Evolutionary conservation across 2,797 vertebrate genomes (phyloP), one percentile per base, ranked within the genome.

Genomic region (Kryptolebias ocellatus): DNA sequence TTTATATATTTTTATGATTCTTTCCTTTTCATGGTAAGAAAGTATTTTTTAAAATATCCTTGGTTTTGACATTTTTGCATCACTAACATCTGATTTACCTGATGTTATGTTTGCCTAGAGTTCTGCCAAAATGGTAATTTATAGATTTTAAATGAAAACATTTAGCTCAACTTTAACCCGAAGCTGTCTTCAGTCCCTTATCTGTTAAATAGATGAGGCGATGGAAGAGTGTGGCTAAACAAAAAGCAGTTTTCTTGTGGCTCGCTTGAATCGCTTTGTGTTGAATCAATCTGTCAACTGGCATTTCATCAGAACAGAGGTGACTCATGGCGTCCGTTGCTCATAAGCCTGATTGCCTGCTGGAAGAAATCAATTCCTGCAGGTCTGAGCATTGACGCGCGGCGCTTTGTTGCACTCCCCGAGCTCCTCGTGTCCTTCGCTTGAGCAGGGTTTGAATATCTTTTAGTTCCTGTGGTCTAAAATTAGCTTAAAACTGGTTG

Each of bases 321-420:
- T 65, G 63, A 65, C 44, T 65, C 63, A 47, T 17, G 16, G 50
- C 20, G 3, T 53, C 61, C 51, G 18, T 37, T 63, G 60, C 47
- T 63, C 60, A 56, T 24, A 11, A 55, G 18, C 63, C 52, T 11
- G 29, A 47, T 47, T 45, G 42, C 39, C 50, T 46, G 42, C 37
- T 46, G 56, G n/a, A 5, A 15, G 28, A 49, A 56, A 66, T 66
- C 64, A 42, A 52, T 53, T 59, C 53, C 56, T 67, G 50, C 39
- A 59, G 28, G 39, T 68, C 50, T 53, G 49, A 20, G 20, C 39
- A 20, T 39, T 45, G 37, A 56, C 5, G 8, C 18, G 51, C 15
- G 11, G 16, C 5, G 44, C 14, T 60, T 66, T 61, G 20, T 37
- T 56, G 45, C 44, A 20, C 27, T 50, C 51, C 63, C 45, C 28